Evolutionary conservation across 2,113 vertebrate genomes (phyloP).

Genomic region (Macrotis lagotis): DNA sequence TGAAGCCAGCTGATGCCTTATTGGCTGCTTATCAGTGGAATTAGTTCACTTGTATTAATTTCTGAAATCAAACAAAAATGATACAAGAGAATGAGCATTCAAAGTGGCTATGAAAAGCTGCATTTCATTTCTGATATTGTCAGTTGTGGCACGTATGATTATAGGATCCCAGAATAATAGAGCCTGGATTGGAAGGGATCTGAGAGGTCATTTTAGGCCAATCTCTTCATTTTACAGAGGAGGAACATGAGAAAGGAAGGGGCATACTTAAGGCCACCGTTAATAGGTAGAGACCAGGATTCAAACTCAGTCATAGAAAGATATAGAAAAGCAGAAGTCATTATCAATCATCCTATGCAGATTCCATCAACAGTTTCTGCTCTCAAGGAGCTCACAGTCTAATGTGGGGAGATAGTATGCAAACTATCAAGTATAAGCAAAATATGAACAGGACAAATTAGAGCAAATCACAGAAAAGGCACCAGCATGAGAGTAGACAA

Average conservation of each 20-base stretch:
- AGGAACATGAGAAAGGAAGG: background rate
- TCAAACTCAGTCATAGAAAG: background rate
- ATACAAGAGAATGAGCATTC: background rate
- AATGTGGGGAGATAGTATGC: too few relatives aligned
- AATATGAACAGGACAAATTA: too few relatives aligned
- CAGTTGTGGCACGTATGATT: background rate
- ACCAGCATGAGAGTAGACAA: too few relatives aligned
- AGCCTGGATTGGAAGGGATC: background rate
- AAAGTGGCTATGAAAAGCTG: background rate
- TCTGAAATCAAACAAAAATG: conserved; percentile 27
- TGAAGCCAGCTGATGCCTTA: background rate
- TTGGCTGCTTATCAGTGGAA: background rate
- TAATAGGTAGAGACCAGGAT: background rate
- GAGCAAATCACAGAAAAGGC: too few relatives aligned
- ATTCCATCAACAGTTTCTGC: background rate
- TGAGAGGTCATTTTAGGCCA: background rate
- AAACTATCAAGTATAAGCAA: too few relatives aligned
- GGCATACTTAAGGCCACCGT: background rate
- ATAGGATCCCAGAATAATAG: background rate
- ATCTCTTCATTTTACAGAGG: background rate
- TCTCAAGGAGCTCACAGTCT: too few relatives aligned
- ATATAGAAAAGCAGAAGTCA: background rate
- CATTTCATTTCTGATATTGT: background rate
- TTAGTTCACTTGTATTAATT: background rate
- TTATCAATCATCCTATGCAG: background rate